These are phyloP conservation scores for Sebastes trivittatus DNA, from an alignment of 2,797 vertebrate genomes.

Conservation along the genomic window DNA sequence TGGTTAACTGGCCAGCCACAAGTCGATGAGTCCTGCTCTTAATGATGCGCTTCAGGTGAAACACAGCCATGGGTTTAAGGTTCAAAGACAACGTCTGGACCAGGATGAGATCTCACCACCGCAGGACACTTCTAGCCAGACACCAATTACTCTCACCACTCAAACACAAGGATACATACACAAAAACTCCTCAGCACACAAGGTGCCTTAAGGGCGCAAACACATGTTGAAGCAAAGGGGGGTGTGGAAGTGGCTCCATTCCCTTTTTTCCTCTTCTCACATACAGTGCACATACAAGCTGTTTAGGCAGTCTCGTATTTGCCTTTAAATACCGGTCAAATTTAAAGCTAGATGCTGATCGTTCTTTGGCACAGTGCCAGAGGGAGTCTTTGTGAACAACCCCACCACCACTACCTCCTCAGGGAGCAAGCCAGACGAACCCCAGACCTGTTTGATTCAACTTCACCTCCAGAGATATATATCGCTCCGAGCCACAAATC, in stretches of 20 bases:
- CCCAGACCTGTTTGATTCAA: slow-evolving; percentile 73
- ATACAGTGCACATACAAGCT: slow-evolving; percentile 27
- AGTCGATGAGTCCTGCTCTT: not conserved
- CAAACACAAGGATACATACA: not conserved
- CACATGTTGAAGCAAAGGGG: slow-evolving; percentile 21
- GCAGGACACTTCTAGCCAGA: slow-evolving; percentile 12
- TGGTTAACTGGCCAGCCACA: not conserved
- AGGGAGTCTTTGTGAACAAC: slow-evolving; percentile 45
- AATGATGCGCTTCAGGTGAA: slow-evolving; percentile 20
- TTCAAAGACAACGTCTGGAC: slow-evolving; percentile 25
- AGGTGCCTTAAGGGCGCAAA: slow-evolving; percentile 15
- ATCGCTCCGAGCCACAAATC: slow-evolving; percentile 59
- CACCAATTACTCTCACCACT: slow-evolving; percentile 37
- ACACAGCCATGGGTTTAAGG: not conserved
- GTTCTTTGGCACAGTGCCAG: slow-evolving; percentile 46
- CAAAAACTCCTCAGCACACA: not conserved
- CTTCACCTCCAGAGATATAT: slow-evolving; percentile 57
- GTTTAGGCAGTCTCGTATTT: slow-evolving; percentile 26
- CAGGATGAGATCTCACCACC: slow-evolving; percentile 3
- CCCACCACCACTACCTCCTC: slow-evolving; percentile 19
- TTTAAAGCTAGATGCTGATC: slow-evolving; percentile 34
- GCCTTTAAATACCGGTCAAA: slow-evolving; percentile 45
- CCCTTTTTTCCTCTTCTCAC: not conserved
- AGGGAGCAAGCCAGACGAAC: slow-evolving; percentile 50
- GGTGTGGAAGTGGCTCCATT: not conserved